A percentile compares a stretch with the other conserved stretches of the same genome.
Evolutionary conservation across 2,888 invertebrate genomes (phyloP).

Genomic region (Calameuta filiformis): DNA sequence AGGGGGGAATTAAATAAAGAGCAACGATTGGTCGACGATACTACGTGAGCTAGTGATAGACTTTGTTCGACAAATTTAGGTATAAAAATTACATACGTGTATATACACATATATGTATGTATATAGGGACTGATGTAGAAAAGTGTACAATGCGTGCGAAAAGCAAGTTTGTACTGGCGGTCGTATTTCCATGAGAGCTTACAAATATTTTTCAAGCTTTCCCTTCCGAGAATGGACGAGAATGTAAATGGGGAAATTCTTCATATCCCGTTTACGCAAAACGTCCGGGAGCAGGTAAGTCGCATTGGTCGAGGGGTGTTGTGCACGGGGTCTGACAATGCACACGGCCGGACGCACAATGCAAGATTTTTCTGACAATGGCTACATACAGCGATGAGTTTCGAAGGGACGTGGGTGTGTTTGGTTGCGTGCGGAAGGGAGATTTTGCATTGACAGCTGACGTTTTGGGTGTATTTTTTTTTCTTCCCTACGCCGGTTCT

Average conservation of each 20-base stretch:
- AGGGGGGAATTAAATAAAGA: not conserved
- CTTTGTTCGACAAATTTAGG: not conserved
- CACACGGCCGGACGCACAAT: not conserved
- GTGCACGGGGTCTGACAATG: not conserved
- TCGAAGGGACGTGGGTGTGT: not conserved
- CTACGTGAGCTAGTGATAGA: not conserved
- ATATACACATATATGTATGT: not conserved
- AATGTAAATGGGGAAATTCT: not conserved
- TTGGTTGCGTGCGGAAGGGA: not conserved
- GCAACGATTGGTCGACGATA: not conserved
- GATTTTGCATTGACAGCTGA: not conserved
- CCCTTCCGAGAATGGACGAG: not conserved
- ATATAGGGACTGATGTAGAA: not conserved
- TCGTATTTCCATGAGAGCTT: not conserved
- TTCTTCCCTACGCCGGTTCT: not conserved
- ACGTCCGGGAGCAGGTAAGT: not conserved
- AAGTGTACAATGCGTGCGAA: not conserved
- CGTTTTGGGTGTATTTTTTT: not conserved
- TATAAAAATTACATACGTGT: not conserved
- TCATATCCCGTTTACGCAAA: not conserved
- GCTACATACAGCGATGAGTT: not conserved
- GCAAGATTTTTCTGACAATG: not conserved
- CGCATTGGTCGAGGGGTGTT: not conserved
- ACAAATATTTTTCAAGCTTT: not conserved
- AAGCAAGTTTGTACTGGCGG: not conserved